phyloP scores from a whole-genome alignment of 2,113 vertebrate genomes.

The Muntiacus reevesi region DNA sequence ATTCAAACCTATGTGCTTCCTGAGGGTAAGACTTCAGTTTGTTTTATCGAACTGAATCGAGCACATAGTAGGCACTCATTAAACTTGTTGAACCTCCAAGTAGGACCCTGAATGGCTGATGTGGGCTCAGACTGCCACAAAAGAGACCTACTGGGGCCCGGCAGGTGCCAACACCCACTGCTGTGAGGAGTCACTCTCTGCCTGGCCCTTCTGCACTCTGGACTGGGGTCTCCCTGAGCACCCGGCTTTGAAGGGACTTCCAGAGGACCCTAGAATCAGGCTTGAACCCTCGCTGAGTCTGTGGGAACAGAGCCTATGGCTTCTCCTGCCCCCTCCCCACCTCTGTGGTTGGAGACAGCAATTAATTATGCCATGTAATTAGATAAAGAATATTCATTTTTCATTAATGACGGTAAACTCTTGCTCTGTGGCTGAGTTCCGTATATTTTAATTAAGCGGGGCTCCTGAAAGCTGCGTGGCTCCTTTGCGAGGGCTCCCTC shows the following conservation, averaged over 20 bases:
- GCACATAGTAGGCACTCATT: background rate
- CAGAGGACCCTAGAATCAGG: background rate
- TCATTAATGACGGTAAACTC: constrained; percentile 70
- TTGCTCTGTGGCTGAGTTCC: constrained; percentile 73
- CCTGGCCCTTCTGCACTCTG: background rate
- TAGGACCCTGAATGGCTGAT: background rate
- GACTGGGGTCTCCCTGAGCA: background rate
- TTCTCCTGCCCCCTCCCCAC: constrained; percentile 7
- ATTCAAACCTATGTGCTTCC: background rate
- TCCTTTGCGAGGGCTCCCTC: constrained; percentile 70
- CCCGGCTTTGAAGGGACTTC: background rate
- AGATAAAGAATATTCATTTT: constrained; percentile 79
- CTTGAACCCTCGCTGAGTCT: background rate
- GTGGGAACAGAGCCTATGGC: background rate
- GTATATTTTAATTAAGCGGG: constrained; percentile 75
- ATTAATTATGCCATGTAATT: constrained; percentile 79
- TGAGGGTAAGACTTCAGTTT: background rate
- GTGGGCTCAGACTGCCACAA: background rate
- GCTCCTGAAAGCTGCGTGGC: constrained; percentile 65
- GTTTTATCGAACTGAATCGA: background rate
- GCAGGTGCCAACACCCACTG: background rate
- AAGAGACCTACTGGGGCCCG: background rate
- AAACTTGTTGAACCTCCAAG: background rate
- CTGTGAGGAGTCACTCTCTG: background rate
- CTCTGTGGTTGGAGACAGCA: constrained; percentile 54